These are phyloP conservation scores for Leucoma salicis DNA, from an alignment of 2,888 invertebrate genomes.

Conservation along the genomic window DNA sequence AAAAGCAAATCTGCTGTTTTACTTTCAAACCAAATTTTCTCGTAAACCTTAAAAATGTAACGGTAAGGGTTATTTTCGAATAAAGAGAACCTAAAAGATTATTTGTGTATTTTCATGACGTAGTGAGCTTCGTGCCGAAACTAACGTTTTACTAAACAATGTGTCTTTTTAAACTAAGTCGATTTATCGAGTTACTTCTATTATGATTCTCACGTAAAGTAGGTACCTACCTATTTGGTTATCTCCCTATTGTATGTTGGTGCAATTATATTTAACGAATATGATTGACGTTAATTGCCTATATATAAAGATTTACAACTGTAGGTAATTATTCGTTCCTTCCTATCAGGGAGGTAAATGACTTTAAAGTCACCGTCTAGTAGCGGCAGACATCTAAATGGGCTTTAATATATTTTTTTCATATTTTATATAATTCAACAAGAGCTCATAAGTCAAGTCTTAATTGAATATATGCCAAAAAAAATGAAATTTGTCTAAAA, in stretches of 20 bases:
- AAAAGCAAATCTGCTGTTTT: constrained; percentile 26
- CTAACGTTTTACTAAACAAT: constrained; percentile 72
- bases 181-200: constrained; percentile 55
- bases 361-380: constrained; percentile 21
- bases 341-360: constrained; percentile 25
- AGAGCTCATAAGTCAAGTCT: no score
- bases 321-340: constrained; percentile 15
- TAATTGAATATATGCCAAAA: background rate
- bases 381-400: constrained; percentile 25
- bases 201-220: constrained; percentile 48
- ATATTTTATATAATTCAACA: background rate
- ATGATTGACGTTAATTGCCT: constrained; percentile 37
- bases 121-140: constrained; percentile 76
- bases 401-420: background rate
- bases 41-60: constrained; percentile 19
- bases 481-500: background rate
- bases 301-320: constrained; percentile 27
- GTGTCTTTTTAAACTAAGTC: constrained; percentile 68
- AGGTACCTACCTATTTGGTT: constrained; percentile 35
- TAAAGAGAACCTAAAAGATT: constrained; percentile 40
- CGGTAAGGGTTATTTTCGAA: constrained; percentile 18
- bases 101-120: constrained; percentile 60
- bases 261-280: constrained; percentile 18
- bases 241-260: constrained; percentile 32
- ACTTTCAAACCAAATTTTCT: constrained; percentile 21